These are phyloP conservation scores for Ophioninae sp. DNA, from an alignment of 2,888 invertebrate genomes.

Conservation along the genomic window DNA sequence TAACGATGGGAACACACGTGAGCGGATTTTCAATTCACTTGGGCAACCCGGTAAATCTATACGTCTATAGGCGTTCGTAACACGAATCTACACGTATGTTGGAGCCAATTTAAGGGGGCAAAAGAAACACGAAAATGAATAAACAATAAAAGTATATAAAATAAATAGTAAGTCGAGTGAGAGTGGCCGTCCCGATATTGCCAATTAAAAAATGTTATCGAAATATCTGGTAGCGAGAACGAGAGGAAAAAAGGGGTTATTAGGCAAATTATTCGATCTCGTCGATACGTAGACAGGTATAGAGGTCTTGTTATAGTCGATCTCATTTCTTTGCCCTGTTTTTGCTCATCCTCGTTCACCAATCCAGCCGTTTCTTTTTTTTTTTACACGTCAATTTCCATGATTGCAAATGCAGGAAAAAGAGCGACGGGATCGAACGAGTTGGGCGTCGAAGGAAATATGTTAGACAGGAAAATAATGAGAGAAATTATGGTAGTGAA, in stretches of 20 bases:
- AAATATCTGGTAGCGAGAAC: slow-evolving; percentile 4
- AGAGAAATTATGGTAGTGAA: background rate
- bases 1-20: slow-evolving; percentile 52
- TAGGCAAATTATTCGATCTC: slow-evolving; percentile 23
- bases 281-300: slow-evolving; percentile 15
- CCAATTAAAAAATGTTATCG: slow-evolving; percentile 45
- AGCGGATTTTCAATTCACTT: slow-evolving; percentile 49
- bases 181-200: slow-evolving; percentile 24
- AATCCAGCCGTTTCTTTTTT: background rate
- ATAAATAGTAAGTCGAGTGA: slow-evolving; percentile 47
- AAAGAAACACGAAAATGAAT: slow-evolving; percentile 16
- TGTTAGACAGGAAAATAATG: background rate
- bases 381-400: slow-evolving; percentile 2
- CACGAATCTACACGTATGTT: background rate
- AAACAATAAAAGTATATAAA: slow-evolving; percentile 16
- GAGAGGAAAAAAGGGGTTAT: slow-evolving; percentile 8
- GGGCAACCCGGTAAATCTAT: slow-evolving; percentile 13
- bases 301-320: slow-evolving; percentile 12
- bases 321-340: slow-evolving; percentile 14
- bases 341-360: background rate
- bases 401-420: slow-evolving; percentile 50
- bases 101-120: background rate
- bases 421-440: background rate
- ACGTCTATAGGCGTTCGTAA: background rate
- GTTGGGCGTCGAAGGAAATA: slow-evolving; percentile 21